Evolutionary conservation across 1,140 invertebrate genomes (phyloP).

Genomic region (Drosophila murphyi): DNA sequence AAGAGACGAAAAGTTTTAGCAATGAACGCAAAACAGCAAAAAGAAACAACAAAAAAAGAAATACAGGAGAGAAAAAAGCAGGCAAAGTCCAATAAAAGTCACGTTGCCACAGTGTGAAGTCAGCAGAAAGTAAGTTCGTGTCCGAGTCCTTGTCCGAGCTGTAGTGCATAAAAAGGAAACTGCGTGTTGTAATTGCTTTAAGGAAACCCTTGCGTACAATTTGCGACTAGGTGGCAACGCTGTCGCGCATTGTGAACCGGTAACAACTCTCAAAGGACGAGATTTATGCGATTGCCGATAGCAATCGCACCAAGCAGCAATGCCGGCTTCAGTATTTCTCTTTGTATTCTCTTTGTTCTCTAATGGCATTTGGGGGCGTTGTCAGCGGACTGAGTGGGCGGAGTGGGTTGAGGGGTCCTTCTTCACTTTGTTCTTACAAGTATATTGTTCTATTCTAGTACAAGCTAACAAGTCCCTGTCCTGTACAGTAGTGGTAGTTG

Average conservation of each 20-base stretch:
- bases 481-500: conserved; percentile 16
- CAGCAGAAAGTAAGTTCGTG: conserved; percentile 63
- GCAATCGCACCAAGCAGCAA: conserved; percentile 33
- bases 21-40: conserved; percentile 45
- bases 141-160: conserved; percentile 33
- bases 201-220: conserved; percentile 77
- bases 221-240: conserved; percentile 77
- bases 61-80: conserved; percentile 5
- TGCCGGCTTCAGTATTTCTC: conserved; percentile 17
- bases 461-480: conserved; percentile 3
- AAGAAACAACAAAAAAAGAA: conserved; percentile 16
- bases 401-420: conserved; percentile 10
- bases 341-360: conserved; percentile 34
- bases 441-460: conserved; percentile 31
- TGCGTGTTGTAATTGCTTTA: conserved; percentile 72
- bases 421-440: conserved; percentile 52
- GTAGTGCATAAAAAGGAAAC: conserved; percentile 59
- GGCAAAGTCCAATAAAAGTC: conserved; percentile 77
- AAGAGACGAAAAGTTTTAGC: conserved; percentile 72
- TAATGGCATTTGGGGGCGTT: conserved; percentile 76
- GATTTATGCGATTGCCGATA: conserved; percentile 80
- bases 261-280: conserved; percentile 80
- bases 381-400: conserved; percentile 1
- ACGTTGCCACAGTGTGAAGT: conserved; percentile 68
- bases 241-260: conserved; percentile 50